Evolutionary conservation across 2,113 vertebrate species (phyloP).

Genomic region (Semnornis frantzii): DNA sequence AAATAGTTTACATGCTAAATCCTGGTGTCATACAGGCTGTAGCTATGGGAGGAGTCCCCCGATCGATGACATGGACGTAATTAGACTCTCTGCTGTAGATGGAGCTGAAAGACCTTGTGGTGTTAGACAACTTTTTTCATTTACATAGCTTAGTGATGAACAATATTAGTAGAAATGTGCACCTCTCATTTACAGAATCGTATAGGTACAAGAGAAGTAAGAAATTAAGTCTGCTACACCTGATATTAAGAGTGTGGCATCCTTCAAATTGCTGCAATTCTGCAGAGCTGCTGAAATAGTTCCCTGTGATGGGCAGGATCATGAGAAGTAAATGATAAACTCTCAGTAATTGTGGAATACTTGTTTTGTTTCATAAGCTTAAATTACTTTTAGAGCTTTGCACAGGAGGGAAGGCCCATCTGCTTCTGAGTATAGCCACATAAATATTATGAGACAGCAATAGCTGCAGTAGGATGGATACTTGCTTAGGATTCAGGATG

Average conservation of each 20-base stretch:
- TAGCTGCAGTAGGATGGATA: neutral
- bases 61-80: neutral
- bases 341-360: conserved; percentile 14
- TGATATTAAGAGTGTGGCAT: neutral
- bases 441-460: neutral
- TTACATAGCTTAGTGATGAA: neutral
- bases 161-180: neutral
- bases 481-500: conserved; percentile 1
- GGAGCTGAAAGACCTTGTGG: neutral
- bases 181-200: neutral
- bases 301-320: neutral
- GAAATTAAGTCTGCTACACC: conserved; percentile 9
- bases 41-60: neutral
- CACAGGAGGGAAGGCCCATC: conserved; percentile 30
- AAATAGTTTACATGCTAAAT: conserved; percentile 6
- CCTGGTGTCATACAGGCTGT: neutral
- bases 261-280: neutral
- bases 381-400: conserved; percentile 19
- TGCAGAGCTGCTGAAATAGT: conserved; percentile 17
- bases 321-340: conserved; percentile 14
- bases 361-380: conserved; percentile 49
- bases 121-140: neutral
- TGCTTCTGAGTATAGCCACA: neutral
- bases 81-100: neutral
- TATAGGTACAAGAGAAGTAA: neutral